These are phyloP conservation scores for Mandrillus leucophaeus DNA, from an alignment of 2,113 vertebrate genomes.

Conservation along the genomic window DNA sequence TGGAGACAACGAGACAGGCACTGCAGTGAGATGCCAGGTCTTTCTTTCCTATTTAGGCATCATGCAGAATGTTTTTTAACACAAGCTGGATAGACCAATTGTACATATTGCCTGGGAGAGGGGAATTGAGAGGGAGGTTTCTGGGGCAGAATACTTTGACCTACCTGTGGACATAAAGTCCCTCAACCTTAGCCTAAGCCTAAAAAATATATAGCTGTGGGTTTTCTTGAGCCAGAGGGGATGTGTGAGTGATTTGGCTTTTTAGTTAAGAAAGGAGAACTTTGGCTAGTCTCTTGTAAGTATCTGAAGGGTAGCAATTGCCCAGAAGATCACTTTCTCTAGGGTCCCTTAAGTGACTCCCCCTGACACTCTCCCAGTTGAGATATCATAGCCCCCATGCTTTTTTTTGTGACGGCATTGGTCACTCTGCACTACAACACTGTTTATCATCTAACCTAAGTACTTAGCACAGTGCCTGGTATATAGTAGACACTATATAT, in stretches of 20 bases:
- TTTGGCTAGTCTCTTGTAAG: background rate
- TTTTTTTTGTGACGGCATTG: background rate
- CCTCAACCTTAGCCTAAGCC: background rate
- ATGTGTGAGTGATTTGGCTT: background rate
- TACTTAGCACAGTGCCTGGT: background rate
- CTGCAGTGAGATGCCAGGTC: slow-evolving; percentile 5
- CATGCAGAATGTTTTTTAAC: slow-evolving; percentile 41
- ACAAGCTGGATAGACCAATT: slow-evolving; percentile 12
- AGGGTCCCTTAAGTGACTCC: background rate
- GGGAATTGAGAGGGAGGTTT: background rate
- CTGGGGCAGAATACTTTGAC: background rate
- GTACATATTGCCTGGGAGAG: background rate
- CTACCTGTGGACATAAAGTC: background rate
- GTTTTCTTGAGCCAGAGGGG: background rate
- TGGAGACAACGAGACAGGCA: slow-evolving; percentile 47
- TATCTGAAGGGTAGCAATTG: background rate
- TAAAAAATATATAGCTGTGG: background rate
- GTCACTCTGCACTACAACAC: background rate
- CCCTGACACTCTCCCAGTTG: background rate
- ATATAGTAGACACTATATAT: background rate
- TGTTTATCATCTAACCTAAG: background rate
- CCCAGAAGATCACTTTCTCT: background rate
- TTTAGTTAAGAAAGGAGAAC: background rate
- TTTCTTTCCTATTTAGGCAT: slow-evolving; percentile 51
- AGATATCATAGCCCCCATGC: background rate